A percentile compares a stretch with the other conserved stretches of the same genome.
Conservation (phyloP, 2,888 invertebrate genomes). For the Leptarthrus brevirostris region DNA sequence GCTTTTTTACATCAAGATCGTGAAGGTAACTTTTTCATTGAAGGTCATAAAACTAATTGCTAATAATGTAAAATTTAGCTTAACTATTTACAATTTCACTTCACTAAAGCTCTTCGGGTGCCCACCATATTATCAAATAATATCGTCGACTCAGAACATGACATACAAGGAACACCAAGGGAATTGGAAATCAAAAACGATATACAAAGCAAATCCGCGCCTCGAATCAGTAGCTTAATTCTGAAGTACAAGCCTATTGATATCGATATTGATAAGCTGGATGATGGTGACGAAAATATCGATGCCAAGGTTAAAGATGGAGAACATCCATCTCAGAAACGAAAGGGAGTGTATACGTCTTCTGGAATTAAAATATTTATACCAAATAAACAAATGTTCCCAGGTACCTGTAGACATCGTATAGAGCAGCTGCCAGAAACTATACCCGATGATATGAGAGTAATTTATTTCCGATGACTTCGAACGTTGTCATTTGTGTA, state of each 20-base stretch:
- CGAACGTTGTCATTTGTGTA: too few species aligned
- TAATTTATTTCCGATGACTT: background rate
- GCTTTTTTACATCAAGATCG: background rate
- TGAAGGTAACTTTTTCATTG: background rate
- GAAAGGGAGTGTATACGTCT: background rate
- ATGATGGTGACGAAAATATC: background rate
- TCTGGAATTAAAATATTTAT: slow-evolving; percentile 5
- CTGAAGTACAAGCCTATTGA: background rate
- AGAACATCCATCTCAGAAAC: background rate
- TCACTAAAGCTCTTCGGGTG: background rate
- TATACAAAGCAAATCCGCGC: too few species aligned
- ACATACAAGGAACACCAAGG: too few species aligned
- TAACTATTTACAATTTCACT: background rate
- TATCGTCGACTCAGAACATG: background rate
- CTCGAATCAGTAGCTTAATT: background rate
- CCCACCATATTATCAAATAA: background rate
- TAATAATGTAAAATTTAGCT: background rate
- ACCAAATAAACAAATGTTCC: slow-evolving; percentile 3
- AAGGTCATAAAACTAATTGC: background rate
- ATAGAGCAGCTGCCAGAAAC: background rate
- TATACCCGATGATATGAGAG: slow-evolving; percentile 16
- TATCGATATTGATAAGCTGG: background rate
- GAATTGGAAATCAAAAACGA: too few species aligned
- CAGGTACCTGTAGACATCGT: background rate
- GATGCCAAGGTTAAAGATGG: background rate